Conservation (phyloP, 2,113 vertebrate genomes). For the Sphaerodactylus townsendi region DNA sequence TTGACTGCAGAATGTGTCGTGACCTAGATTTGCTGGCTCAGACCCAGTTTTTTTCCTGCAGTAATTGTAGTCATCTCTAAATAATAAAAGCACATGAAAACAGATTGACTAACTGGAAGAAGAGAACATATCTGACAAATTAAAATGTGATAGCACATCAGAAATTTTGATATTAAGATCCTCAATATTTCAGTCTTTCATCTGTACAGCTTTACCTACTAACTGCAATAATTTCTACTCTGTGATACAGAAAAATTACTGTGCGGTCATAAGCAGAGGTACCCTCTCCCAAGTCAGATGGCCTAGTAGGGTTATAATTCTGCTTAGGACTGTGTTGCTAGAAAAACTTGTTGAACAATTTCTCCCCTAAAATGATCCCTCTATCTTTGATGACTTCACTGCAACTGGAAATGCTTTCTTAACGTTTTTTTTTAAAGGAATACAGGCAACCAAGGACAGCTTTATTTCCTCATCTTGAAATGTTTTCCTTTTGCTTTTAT, state of each 20-base stretch:
- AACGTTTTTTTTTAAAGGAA: not conserved
- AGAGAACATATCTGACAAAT: rapidly evolving
- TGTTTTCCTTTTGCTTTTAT: not conserved
- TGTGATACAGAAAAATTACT: not conserved
- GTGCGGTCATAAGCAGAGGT: no score
- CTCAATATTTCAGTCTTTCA: not conserved
- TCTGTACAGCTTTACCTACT: not conserved
- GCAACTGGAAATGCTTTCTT: conserved; percentile 6
- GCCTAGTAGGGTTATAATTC: no score
- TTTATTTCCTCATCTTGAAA: not conserved
- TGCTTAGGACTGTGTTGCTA: no score
- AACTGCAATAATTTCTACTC: not conserved
- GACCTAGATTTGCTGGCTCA: conserved; percentile 9
- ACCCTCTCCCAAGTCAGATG: no score
- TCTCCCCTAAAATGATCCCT: not conserved
- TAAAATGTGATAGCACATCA: not conserved
- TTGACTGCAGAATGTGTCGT: not conserved
- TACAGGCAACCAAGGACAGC: not conserved
- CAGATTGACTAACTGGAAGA: rapidly evolving
- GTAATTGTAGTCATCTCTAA: not conserved
- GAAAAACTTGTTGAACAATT: not conserved
- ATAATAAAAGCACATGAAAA: not conserved
- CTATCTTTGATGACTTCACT: not conserved
- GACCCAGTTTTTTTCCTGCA: not conserved
- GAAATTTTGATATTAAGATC: not conserved